Conservation (phyloP, 2,888 invertebrate species). For the Schrankia costaestrigalis region DNA sequence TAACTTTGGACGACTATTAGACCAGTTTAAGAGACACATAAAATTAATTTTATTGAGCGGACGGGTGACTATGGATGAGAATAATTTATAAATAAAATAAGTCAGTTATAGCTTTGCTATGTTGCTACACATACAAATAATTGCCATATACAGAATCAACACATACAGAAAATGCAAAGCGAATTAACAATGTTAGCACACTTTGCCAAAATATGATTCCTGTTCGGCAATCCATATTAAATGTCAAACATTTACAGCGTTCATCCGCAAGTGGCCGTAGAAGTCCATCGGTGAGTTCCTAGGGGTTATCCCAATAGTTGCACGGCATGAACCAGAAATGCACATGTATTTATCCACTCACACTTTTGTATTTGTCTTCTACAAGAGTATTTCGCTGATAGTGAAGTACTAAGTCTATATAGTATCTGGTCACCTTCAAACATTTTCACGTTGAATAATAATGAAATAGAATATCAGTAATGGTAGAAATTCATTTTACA, state of each 20-base stretch:
- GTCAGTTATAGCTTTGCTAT: no score
- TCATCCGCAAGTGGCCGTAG: conserved; percentile 20
- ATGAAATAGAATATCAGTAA: conserved; percentile 22
- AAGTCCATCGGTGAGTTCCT: conserved; percentile 34
- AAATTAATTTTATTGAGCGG: no score
- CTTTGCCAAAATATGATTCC: no score
- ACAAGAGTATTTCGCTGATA: conserved; percentile 18
- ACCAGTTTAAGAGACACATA: no score
- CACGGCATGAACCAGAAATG: neutral
- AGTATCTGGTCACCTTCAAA: conserved; percentile 8
- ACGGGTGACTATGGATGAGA: no score
- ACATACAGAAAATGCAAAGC: no score
- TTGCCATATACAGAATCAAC: no score
- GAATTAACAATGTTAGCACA: no score
- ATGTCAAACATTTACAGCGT: conserved; percentile 24
- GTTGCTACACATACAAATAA: no score
- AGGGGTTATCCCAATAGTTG: neutral
- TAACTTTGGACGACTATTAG: no score
- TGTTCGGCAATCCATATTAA: conserved; percentile 1
- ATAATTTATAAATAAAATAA: no score
- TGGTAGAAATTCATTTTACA: neutral
- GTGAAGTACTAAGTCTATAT: conserved; percentile 19
- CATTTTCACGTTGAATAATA: conserved; percentile 14
- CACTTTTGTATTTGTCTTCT: conserved; percentile 7
- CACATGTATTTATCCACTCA: neutral